These are phyloP conservation scores for Muntiacus muntjak DNA, from an alignment of 2,113 vertebrate genomes.

Conservation along the genomic window DNA sequence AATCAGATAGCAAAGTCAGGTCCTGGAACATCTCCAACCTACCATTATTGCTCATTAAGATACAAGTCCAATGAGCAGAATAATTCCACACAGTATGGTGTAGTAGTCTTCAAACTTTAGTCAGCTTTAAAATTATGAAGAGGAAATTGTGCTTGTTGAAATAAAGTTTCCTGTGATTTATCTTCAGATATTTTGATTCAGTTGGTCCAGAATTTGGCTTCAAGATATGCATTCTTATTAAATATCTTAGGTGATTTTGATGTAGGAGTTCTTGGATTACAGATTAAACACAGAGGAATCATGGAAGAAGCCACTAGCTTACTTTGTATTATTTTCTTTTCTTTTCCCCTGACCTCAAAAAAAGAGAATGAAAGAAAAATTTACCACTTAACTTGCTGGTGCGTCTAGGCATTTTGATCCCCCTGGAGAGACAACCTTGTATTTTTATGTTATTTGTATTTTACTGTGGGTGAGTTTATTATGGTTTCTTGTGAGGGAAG, in stretches of 20 bases:
- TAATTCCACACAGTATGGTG: background rate
- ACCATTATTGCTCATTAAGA: background rate
- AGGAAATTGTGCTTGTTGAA: background rate
- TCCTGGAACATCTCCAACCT: background rate
- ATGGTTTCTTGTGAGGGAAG: background rate
- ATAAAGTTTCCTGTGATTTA: background rate
- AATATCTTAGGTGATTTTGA: background rate
- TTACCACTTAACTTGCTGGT: background rate
- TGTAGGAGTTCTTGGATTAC: background rate
- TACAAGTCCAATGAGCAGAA: background rate
- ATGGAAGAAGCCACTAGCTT: background rate
- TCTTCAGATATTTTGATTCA: background rate
- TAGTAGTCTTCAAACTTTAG: background rate
- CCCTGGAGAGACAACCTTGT: background rate
- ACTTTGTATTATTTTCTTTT: background rate
- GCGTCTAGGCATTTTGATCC: background rate
- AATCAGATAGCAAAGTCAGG: background rate
- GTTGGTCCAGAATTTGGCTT: background rate
- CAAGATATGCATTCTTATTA: background rate
- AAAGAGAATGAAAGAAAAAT: background rate
- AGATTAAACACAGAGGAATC: background rate
- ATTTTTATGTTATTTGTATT: background rate
- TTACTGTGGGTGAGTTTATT: background rate
- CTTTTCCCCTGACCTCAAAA: background rate
- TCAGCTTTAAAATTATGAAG: background rate